These are phyloP conservation scores for Drosophila athabasca DNA, from an alignment of 1,140 invertebrate genomes.

Conservation along the genomic window DNA sequence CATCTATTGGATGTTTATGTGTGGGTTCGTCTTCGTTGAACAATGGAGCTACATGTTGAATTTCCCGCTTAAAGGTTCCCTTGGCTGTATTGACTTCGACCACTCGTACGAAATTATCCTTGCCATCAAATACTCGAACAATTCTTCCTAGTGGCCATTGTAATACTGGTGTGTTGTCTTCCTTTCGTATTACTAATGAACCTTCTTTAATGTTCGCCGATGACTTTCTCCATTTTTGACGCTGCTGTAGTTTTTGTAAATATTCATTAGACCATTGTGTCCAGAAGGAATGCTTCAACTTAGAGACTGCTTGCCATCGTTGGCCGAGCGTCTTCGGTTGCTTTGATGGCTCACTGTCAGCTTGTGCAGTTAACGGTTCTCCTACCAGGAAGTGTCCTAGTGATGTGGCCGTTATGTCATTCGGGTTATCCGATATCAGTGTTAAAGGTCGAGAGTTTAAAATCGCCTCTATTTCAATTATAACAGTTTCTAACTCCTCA, in stretches of 20 bases:
- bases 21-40: too few species aligned
- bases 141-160: too few species aligned
- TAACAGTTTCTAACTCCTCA: too few species aligned
- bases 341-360: background rate
- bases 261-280: too few species aligned
- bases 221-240: background rate
- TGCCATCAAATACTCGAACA: too few species aligned
- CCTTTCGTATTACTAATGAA: background rate
- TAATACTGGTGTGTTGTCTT: background rate
- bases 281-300: too few species aligned
- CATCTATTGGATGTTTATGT: too few species aligned
- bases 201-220: background rate
- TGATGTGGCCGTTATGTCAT: background rate
- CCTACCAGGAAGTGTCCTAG: background rate
- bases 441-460: slow-evolving; percentile 32
- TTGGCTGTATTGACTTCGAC: too few species aligned
- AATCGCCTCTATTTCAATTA: background rate
- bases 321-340: background rate
- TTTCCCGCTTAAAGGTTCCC: too few species aligned
- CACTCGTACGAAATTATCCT: too few species aligned
- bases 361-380: background rate
- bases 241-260: background rate
- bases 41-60: too few species aligned
- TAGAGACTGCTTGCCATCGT: background rate
- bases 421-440: background rate